phyloP scores from a whole-genome alignment of 2,888 invertebrate species.

The Phania funesta region DNA sequence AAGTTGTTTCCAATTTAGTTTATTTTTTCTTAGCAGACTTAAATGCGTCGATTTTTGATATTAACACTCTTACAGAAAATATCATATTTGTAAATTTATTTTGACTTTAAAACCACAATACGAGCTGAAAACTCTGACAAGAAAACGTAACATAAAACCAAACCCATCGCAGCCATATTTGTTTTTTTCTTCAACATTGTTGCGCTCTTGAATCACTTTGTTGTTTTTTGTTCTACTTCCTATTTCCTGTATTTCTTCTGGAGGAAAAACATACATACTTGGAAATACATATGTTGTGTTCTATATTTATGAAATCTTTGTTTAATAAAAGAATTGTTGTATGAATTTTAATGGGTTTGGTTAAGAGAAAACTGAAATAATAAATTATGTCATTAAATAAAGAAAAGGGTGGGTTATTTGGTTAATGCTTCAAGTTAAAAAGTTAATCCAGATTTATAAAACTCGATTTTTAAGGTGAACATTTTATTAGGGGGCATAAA shows the following conservation, averaged over 20 bases:
- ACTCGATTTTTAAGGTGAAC: no score
- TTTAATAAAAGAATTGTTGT: background rate
- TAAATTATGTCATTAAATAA: no score
- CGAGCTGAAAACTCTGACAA: background rate
- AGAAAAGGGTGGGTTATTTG: no score
- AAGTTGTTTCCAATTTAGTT: no score
- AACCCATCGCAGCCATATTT: background rate
- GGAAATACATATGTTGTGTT: slow-evolving; percentile 14
- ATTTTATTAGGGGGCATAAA: no score
- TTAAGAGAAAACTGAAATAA: no score
- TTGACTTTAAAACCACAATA: background rate
- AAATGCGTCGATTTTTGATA: background rate
- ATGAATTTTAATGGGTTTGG: background rate
- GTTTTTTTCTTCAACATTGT: slow-evolving; percentile 20
- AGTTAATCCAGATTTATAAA: no score
- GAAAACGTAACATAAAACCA: slow-evolving; percentile 3
- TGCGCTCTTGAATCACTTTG: slow-evolving; percentile 32
- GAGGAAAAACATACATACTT: background rate
- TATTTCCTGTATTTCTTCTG: slow-evolving; percentile 27
- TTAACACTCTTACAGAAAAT: background rate
- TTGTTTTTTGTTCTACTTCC: slow-evolving; percentile 12
- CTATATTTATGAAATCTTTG: background rate
- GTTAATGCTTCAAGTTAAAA: no score
- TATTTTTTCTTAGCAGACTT: background rate
- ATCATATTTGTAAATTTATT: background rate